Conservation (phyloP, 1,140 invertebrate species). For the Centruroides vittatus region DNA sequence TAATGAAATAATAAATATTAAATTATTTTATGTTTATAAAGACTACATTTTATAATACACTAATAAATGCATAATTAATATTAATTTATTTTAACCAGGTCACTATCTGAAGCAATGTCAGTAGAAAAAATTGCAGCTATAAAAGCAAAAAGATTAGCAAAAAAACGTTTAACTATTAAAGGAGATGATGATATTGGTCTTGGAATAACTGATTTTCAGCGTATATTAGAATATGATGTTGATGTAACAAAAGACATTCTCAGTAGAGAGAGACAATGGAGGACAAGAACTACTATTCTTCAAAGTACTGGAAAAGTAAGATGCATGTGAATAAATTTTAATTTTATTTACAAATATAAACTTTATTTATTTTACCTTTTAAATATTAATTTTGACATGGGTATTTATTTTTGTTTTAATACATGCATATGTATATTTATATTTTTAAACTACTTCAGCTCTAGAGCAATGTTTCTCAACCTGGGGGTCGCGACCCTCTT, state of each 20-base stretch:
- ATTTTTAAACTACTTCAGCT: no score
- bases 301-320: conserved; percentile 83
- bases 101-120: conserved; percentile 88
- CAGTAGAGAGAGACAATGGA: conserved; percentile 84
- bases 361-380: background rate
- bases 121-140: conserved; percentile 96
- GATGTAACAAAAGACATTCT: conserved; percentile 93
- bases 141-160: conserved; percentile 90
- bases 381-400: background rate
- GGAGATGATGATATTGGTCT: conserved; percentile 54
- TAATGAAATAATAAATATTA: no score
- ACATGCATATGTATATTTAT: no score
- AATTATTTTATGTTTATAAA: no score
- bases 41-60: no score
- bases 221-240: conserved; percentile 86
- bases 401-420: no score
- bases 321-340: background rate
- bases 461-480: no score
- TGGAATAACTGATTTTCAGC: conserved; percentile 53
- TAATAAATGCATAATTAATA: no score
- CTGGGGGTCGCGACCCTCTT: no score
- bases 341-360: background rate
- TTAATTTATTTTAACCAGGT: conserved; percentile 35
- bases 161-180: conserved; percentile 87
- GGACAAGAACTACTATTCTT: conserved; percentile 83